Base-by-base conservation (phyloP, 2,888 invertebrate species). In the Dexiosoma caninum region DNA sequence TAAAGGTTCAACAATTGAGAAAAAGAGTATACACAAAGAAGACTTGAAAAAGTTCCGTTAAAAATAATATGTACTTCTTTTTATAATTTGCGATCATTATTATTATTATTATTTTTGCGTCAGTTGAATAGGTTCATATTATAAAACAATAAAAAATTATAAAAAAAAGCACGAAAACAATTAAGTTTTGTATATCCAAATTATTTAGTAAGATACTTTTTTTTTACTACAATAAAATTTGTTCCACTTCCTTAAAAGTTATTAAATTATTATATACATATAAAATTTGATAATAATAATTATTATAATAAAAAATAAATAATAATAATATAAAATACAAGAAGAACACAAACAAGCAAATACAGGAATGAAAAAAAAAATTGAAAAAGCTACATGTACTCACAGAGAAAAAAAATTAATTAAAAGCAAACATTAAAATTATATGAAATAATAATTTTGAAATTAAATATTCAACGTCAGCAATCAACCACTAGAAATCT, bases 171-270 rank as follows among this genome's bases (percentile, higher is more conserved):
- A n/a, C n/a, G n/a, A n/a, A n/a, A n/a, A n/a, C n/a, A n/a, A n/a
- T n/a, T n/a, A n/a, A n/a, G n/a, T n/a, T n/a, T n/a, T n/a, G n/a
- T n/a, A n/a, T n/a, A n/a, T n/a, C n/a, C n/a, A n/a, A n/a, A n/a
- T n/a, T n/a, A n/a, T n/a, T n/a, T n/a, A n/a, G n/a, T n/a, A n/a
- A n/a, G n/a, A n/a, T n/a, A n/a, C n/a, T n/a, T n/a, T n/a, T n/a
- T n/a, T n/a, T n/a, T n/a, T n/a, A n/a, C n/a, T n/a, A n/a, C n/a
- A n/a, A n/a, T n/a, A n/a, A n/a, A n/a, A n/a, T n/a, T n/a, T n/a
- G n/a, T 89, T 89, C 89, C 88, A 88, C 86, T 89, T 88, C 87
- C 88, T 86, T 89, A 87, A 89, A 87, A 86, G 85, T 85, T 87
- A 84, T 87, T 86, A 85, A 86, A 86, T 83, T 84, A 84, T 82